Evolutionary conservation across 1,140 invertebrate species (phyloP).

Genomic region (Popillia japonica): DNA sequence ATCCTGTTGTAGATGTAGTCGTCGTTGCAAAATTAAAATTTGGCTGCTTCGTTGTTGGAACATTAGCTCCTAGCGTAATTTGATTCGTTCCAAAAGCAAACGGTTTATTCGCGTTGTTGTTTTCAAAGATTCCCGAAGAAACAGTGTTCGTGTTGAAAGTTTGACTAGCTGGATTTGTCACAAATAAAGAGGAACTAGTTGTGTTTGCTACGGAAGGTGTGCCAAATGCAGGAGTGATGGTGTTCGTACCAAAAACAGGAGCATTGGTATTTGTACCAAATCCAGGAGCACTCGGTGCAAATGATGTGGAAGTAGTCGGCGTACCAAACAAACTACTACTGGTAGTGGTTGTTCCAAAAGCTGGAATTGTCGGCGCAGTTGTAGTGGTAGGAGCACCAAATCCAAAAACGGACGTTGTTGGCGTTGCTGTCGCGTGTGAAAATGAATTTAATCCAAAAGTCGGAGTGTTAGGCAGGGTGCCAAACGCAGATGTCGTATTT

Average conservation of each 20-base stretch:
- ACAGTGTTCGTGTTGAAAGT: background rate
- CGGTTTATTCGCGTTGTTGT: background rate
- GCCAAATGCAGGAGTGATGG: background rate
- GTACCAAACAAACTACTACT: constrained; percentile 11
- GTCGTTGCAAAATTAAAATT: background rate
- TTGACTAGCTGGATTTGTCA: background rate
- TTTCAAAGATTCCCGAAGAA: background rate
- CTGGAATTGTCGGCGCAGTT: background rate
- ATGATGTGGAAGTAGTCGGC: background rate
- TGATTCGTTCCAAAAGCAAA: background rate
- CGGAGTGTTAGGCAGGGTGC: background rate
- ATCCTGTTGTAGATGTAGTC: background rate
- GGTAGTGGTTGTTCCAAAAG: background rate
- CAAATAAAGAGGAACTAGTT: background rate
- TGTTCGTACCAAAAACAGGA: background rate
- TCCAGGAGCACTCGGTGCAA: background rate
- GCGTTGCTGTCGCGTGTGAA: background rate
- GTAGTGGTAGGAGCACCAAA: constrained; percentile 1
- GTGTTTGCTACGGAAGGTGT: background rate
- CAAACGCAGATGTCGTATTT: background rate
- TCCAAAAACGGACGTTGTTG: background rate
- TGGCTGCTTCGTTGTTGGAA: background rate
- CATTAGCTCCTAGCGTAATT: background rate
- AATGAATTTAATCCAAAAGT: constrained; percentile 2
- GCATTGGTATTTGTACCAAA: background rate